Base-by-base conservation (phyloP, 2,797 vertebrate genomes). In the Mormyrops attenuatus region DNA sequence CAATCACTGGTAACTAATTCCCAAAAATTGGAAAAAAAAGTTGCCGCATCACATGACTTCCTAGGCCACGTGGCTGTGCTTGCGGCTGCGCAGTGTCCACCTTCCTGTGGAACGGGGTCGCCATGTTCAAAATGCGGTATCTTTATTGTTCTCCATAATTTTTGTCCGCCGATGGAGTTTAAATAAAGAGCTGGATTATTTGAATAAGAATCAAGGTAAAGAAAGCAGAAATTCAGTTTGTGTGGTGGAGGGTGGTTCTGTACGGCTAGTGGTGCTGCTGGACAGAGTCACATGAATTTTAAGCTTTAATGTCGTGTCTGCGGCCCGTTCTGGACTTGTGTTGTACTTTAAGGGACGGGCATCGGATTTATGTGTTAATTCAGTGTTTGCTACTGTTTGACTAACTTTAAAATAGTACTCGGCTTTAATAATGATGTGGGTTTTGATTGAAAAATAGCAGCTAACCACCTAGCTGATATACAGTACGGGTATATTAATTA, bases 111-210 rank as follows among this genome's bases (percentile, higher is more conserved):
- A 41, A 60, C 26, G 53, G 41, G 3, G 66, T 92, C 93, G 94
- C 95, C 95, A 95, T 96, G 92, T 96, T 96, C 93, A 95, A 95
- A 95, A 93, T 89, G 50, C 9, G 66, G 49, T 93, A 95, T 92
- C 95, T 96, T 96, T 95, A 95, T 95, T 96, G 93, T 91, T 89
- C 90, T 49, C 63, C 66, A 0, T 85, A 88, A 57, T 90, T 91
- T 57, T 94, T 97, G 96, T 96, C 91, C 92, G 85, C 89, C 93
- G 90, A 50, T 89, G 92, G 88, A 89, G 94, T 96, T 95, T 97
- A 95, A 97, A 97, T 97, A 97, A 97, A 97, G 96, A 95, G 89
- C 90, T 93, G 94, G 93, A 93, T 91, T 90, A 89, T 96, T 96
- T 96, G 95, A 97, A 96, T 96, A 85, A 89, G n/a, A 85, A 55